phyloP scores from a whole-genome alignment of 2,797 vertebrate genomes.

The Pseudochirops corinnae region DNA sequence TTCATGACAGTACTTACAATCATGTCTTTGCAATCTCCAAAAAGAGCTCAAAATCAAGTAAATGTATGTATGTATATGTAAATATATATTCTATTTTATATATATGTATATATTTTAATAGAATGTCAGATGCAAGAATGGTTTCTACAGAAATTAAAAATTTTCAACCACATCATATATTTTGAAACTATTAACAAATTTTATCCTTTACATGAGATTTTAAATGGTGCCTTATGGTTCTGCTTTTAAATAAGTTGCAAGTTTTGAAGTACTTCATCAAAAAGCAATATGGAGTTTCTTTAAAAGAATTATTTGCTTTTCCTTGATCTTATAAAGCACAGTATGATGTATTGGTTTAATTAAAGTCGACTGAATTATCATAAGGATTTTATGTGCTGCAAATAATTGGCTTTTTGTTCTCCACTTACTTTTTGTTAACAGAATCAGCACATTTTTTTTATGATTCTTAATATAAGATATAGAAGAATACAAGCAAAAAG shows the following conservation, averaged over 20 bases:
- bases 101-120: not conserved
- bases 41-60: constrained; percentile 14
- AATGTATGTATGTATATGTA: not conserved
- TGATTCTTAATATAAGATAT: constrained; percentile 72
- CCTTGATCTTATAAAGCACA: constrained; percentile 83
- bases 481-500: constrained; percentile 57
- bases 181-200: not conserved
- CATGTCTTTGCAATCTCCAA: not conserved
- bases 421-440: constrained; percentile 82
- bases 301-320: constrained; percentile 81
- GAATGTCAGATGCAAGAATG: constrained; percentile 21
- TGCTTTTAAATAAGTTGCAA: constrained; percentile 72
- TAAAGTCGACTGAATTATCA: constrained; percentile 90
- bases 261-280: constrained; percentile 73
- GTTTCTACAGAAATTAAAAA: constrained; percentile 4
- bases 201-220: constrained; percentile 53
- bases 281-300: constrained; percentile 73
- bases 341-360: constrained; percentile 92
- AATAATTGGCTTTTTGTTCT: constrained; percentile 88
- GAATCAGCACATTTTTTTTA: constrained; percentile 74
- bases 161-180: constrained; percentile 25
- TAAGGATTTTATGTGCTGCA: constrained; percentile 90
- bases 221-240: constrained; percentile 15
- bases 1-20: not conserved
- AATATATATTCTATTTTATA: not conserved